phyloP scores from a whole-genome alignment of 2,113 vertebrate genomes.

The Sialia sialis region DNA sequence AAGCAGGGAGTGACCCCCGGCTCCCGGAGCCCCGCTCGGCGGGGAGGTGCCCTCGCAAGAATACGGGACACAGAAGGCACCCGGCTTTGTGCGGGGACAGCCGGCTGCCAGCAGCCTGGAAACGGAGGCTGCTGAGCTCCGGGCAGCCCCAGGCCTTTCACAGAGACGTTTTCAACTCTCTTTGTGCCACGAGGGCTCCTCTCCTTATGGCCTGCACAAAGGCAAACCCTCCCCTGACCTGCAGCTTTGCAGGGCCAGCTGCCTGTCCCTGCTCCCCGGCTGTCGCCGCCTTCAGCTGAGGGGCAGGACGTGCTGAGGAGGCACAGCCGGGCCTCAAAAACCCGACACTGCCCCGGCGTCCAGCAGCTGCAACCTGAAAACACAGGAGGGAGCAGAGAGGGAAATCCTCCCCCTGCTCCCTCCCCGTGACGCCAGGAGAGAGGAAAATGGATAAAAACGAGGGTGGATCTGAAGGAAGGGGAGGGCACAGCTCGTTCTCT shows the following conservation, averaged over 20 bases:
- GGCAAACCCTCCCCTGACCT: not conserved
- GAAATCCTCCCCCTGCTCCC: not conserved
- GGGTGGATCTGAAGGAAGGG: not conserved
- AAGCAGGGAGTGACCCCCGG: conserved; percentile 33
- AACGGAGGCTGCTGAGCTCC: not conserved
- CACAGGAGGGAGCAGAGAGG: rapidly evolving
- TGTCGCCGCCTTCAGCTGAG: not conserved
- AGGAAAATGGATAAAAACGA: not conserved
- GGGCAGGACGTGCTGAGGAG: rapidly evolving
- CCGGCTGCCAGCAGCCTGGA: not conserved
- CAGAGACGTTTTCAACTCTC: not conserved
- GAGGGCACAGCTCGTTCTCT: not conserved
- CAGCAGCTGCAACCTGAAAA: not conserved
- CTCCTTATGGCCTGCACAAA: not conserved
- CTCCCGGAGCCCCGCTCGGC: conserved; percentile 8
- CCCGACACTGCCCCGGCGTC: rapidly evolving
- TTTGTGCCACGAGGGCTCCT: not conserved
- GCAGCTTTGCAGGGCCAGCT: not conserved
- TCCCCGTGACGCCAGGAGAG: not conserved
- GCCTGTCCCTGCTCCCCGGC: not conserved
- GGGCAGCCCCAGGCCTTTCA: not conserved
- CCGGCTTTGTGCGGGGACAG: not conserved
- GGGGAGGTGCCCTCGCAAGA: not conserved
- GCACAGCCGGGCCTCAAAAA: not conserved
- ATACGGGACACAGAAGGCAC: conserved; percentile 31